These are phyloP conservation scores for Orius insidiosus DNA, from an alignment of 1,140 invertebrate species.

Conservation along the genomic window DNA sequence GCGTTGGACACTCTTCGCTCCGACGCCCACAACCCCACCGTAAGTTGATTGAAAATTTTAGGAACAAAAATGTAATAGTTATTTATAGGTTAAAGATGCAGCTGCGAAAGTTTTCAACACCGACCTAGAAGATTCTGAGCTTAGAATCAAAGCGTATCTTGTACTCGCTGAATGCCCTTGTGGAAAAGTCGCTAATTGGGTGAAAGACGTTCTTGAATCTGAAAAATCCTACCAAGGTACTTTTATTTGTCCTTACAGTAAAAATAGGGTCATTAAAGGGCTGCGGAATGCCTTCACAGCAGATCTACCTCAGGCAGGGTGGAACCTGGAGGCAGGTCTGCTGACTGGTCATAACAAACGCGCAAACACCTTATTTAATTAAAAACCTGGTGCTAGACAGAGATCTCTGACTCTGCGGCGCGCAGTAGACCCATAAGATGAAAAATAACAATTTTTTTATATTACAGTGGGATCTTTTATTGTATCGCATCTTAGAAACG, in stretches of 20 bases:
- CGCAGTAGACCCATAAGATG: no score
- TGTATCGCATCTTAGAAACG: slow-evolving; percentile 55
- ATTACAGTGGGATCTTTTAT: slow-evolving; percentile 69
- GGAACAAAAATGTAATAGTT: neutral
- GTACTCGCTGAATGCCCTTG: slow-evolving; percentile 56
- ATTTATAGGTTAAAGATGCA: slow-evolving; percentile 31
- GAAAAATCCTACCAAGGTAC: slow-evolving; percentile 45
- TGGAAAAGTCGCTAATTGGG: slow-evolving; percentile 39
- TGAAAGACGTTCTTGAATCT: slow-evolving; percentile 33
- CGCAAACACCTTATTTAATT: slow-evolving; percentile 1
- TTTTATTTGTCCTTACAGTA: no score
- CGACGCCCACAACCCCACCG: slow-evolving; percentile 42
- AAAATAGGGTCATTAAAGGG: no score
- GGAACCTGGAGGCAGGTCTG: no score
- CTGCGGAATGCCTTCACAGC: no score
- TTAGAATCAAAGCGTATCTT: slow-evolving; percentile 77
- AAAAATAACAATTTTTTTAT: slow-evolving; percentile 13
- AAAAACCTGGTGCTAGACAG: neutral
- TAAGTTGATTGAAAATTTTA: slow-evolving; percentile 25
- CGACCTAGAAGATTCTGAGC: slow-evolving; percentile 60
- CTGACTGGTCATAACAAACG: no score
- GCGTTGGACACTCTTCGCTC: slow-evolving; percentile 61
- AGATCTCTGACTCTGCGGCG: neutral
- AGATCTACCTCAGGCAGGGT: no score
- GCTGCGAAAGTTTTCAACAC: slow-evolving; percentile 44